Percentiles rank a stretch among this genome's conserved stretches.
Conservation (phyloP, 2,797 vertebrate species). For the Jordanella pulchra region DNA sequence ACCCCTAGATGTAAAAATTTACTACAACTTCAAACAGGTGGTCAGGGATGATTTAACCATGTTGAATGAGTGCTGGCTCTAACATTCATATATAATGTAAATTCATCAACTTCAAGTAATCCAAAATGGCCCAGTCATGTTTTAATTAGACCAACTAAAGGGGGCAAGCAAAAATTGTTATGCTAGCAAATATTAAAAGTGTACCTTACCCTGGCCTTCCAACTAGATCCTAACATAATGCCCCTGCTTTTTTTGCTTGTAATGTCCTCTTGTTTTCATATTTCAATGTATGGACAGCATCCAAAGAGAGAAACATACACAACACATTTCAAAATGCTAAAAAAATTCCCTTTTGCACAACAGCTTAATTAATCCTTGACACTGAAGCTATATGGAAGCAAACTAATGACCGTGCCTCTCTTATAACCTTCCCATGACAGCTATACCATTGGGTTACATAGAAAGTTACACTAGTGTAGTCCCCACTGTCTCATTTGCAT, state of each 20-base stretch:
- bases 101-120: background rate
- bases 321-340: slow-evolving; percentile 30
- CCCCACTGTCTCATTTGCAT: slow-evolving; percentile 77
- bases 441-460: slow-evolving; percentile 76
- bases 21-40: background rate
- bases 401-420: slow-evolving; percentile 73
- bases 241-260: background rate
- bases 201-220: background rate
- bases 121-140: background rate
- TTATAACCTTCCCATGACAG: slow-evolving; percentile 78
- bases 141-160: no score
- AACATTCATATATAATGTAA: background rate
- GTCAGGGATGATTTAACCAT: background rate
- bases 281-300: slow-evolving; percentile 10
- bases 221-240: background rate
- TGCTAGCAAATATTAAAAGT: slow-evolving; percentile 1
- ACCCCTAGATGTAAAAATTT: background rate
- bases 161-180: background rate
- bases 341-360: slow-evolving; percentile 11
- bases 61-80: background rate
- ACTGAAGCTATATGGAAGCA: slow-evolving; percentile 53
- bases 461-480: slow-evolving; percentile 69
- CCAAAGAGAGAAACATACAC: slow-evolving; percentile 21
- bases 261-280: slow-evolving; percentile 4
- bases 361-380: slow-evolving; percentile 64